phyloP scores from a whole-genome alignment of 2,888 invertebrate species.

The Himalopsyche kuldschensis region DNA sequence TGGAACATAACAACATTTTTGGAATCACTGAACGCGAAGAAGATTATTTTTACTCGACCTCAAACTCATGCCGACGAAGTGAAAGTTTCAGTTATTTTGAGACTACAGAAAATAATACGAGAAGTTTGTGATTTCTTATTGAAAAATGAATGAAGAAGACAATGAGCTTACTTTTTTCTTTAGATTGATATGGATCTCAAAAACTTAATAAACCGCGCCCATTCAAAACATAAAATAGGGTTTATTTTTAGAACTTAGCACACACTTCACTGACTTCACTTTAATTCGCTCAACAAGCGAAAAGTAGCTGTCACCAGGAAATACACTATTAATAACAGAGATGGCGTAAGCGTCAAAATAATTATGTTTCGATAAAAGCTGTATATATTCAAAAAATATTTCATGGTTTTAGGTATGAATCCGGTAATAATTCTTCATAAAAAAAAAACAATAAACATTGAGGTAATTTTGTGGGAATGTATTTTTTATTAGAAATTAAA shows the following conservation, averaged over 20 bases:
- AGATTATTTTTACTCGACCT: neutral
- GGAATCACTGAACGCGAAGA: neutral
- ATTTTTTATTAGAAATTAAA: no score
- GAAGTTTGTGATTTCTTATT: neutral
- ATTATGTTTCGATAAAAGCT: no score
- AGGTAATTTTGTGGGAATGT: no score
- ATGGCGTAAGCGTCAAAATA: no score
- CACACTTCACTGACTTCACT: neutral
- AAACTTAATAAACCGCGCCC: neutral
- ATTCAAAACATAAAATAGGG: neutral
- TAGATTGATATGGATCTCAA: neutral
- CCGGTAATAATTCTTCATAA: no score
- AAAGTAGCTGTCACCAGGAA: no score
- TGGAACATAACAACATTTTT: neutral
- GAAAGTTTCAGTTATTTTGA: neutral
- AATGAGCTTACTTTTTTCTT: neutral
- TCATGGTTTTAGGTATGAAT: no score
- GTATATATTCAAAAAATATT: no score
- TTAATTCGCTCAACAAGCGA: neutral
- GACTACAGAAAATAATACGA: neutral
- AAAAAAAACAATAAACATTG: no score
- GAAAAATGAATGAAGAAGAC: neutral
- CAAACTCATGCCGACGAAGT: neutral
- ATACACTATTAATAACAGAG: no score
- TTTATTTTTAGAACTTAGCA: neutral